Evolutionary conservation across 2,797 vertebrate species (phyloP).

Genomic region (Hyperoplus lanceolatus): DNA sequence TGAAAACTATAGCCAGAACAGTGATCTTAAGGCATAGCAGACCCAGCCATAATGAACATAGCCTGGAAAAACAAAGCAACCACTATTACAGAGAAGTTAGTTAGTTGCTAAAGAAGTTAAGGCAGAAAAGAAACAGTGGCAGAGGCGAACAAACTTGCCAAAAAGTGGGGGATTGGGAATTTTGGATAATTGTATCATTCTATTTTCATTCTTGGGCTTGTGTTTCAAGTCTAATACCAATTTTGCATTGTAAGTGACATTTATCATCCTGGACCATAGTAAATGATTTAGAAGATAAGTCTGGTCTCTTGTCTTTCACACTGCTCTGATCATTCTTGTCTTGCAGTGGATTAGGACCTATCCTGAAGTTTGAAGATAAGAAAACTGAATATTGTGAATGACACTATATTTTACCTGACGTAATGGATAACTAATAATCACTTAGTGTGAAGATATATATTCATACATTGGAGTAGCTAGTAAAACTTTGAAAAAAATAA

Average conservation of each 20-base stretch:
- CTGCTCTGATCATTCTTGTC: background rate
- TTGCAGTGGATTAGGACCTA: background rate
- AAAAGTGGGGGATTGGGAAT: background rate
- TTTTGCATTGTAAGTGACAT: background rate
- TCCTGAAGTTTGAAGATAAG: background rate
- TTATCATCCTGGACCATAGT: background rate
- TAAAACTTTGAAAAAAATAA: background rate
- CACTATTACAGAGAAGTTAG: background rate
- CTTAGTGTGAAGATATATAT: background rate
- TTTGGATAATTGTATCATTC: background rate
- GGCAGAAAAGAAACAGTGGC: background rate
- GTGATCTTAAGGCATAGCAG: constrained; percentile 1
- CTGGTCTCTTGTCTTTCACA: background rate
- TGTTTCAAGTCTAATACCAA: background rate
- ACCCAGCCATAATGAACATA: constrained; percentile 25
- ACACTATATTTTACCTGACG: background rate
- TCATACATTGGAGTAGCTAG: background rate
- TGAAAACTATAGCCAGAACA: constrained; percentile 3
- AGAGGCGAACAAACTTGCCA: constrained; percentile 36
- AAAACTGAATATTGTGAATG: background rate
- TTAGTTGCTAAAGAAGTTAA: background rate
- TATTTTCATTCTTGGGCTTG: background rate
- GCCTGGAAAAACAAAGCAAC: constrained; percentile 32
- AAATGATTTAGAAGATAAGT: background rate
- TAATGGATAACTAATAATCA: background rate